These are phyloP conservation scores for Grammomys dolichurus DNA, from an alignment of 2,113 vertebrate species.

Conservation along the genomic window DNA sequence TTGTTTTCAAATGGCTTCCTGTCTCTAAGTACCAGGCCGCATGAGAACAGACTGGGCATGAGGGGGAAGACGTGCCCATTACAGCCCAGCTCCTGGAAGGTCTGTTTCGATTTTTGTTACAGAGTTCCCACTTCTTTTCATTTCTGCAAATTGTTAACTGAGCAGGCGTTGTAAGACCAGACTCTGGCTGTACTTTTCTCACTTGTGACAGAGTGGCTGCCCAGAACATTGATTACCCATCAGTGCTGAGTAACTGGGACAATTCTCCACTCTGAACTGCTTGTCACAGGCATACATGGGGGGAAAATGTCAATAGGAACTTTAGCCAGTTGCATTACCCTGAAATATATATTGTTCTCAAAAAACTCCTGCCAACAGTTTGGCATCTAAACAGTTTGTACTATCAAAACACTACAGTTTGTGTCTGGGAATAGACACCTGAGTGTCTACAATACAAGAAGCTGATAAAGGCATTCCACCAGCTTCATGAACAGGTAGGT, in stretches of 20 bases:
- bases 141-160: constrained; percentile 79
- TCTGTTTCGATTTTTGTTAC: constrained; percentile 53
- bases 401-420: constrained; percentile 50
- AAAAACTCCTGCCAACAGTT: constrained; percentile 71
- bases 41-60: constrained; percentile 56
- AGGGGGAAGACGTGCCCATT: not conserved
- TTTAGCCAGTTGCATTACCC: constrained; percentile 34
- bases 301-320: constrained; percentile 72
- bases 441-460: constrained; percentile 42
- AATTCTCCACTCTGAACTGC: constrained; percentile 51
- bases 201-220: constrained; percentile 68
- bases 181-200: constrained; percentile 77
- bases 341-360: constrained; percentile 42
- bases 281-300: not conserved
- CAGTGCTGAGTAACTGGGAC: constrained; percentile 75
- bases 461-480: not conserved
- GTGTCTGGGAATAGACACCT: constrained; percentile 4
- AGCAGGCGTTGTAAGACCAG: constrained; percentile 76
- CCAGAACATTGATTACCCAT: constrained; percentile 77
- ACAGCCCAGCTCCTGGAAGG: constrained; percentile 6
- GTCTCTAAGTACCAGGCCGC: constrained; percentile 68
- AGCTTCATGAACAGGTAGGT: not conserved
- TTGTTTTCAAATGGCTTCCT: constrained; percentile 72
- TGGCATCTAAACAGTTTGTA: constrained; percentile 69
- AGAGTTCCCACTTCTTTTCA: constrained; percentile 31